Evolutionary conservation across 2,113 vertebrate genomes (phyloP).

Genomic region (Chionis minor): DNA sequence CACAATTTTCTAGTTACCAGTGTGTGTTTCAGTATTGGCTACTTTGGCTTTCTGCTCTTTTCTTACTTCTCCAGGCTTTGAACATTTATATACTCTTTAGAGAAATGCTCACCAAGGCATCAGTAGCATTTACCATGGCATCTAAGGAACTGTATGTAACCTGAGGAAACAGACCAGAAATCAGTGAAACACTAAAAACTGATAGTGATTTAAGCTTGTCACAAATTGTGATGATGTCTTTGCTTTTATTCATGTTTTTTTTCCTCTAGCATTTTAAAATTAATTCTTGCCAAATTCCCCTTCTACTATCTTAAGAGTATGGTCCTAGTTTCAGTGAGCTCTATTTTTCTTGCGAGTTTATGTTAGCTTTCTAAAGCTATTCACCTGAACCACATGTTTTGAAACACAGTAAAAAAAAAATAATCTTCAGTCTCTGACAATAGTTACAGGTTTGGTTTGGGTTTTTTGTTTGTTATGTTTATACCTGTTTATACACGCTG

Average conservation of each 20-base stretch:
- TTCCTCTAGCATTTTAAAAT: neutral
- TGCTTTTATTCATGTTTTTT: neutral
- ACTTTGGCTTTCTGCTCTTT: neutral
- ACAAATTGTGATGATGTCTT: neutral
- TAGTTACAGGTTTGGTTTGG: neutral
- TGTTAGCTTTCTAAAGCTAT: neutral
- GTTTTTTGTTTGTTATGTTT: neutral
- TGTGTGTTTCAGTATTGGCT: neutral
- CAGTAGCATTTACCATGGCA: neutral
- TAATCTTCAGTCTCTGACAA: neutral
- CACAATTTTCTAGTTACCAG: neutral
- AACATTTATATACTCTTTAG: neutral
- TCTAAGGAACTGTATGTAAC: neutral
- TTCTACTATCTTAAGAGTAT: neutral
- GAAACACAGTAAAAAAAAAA: neutral
- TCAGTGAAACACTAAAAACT: neutral
- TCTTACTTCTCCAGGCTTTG: neutral
- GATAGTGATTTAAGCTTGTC: neutral
- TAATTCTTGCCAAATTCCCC: neutral
- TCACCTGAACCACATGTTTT: slow-evolving; percentile 3
- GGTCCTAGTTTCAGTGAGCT: neutral
- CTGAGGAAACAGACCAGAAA: neutral
- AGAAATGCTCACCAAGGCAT: neutral
- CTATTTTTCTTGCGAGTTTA: neutral
- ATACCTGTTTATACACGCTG: slow-evolving; percentile 3